Evolutionary conservation across 1,140 invertebrate genomes (phyloP), one percentile per base, ranked within the genome.

Genomic region (Cecropterus lyciades): DNA sequence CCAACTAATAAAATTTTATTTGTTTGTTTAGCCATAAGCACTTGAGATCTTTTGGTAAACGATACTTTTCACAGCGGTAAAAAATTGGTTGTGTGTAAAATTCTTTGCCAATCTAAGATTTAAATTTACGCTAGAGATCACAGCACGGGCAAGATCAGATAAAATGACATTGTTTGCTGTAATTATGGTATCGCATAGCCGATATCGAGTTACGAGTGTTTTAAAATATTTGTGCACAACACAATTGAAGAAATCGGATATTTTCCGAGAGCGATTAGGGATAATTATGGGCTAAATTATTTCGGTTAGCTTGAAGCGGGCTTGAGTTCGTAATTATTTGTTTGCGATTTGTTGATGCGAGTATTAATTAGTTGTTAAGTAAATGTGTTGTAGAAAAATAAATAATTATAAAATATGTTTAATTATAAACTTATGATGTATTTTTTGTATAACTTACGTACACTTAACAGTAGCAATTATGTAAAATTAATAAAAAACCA

Each of bases 141-240:
- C 15, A 10, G 3, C 16, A n/a, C 40, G 9, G 43, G 9, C 27
- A 11, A 65, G 62, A 76, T 74, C 52, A 62, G 59, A 69, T 73
- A 76, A 69, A 67, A 69, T 75, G 68, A 65, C 73, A 78, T 83
- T 84, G 79, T 85, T 85, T 83, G 77, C 52, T 48, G 56, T 79
- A 79, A 83, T 85, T 83, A 81, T 74, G 56, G 73, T 75, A 79
- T 80, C 72, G 76, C 42, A 68, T 52, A 42, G 49, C 42, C 16
- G 37, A 40, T 70, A 70, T 84, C 70, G 62, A 59, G 40, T 85
- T 81, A 67, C 79, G 24, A 33, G 51, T 75, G 64, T 78, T 79
- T 70, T 68, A 64, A 79, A 79, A 82, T 78, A 84, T 75, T 77
- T 72, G 60, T 57, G 37, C 14, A 11, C 42, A 30, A 30, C 49